Conservation (phyloP, 2,797 vertebrate genomes). For the Hipposideros larvatus region DNA sequence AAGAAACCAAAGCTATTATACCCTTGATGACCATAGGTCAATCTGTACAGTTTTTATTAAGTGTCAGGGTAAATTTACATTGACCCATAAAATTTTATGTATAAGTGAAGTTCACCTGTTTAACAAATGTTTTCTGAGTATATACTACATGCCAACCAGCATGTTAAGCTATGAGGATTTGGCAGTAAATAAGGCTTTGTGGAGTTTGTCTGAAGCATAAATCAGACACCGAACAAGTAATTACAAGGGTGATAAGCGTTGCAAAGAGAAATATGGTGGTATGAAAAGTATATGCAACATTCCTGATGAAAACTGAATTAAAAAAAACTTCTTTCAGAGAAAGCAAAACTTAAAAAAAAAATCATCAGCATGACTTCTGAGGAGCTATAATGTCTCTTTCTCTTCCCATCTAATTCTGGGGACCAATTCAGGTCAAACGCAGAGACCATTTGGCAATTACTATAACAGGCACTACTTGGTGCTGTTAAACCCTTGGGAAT, state of each 20-base stretch:
- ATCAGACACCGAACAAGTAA: neutral
- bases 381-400: neutral
- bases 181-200: neutral
- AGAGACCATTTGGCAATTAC: neutral
- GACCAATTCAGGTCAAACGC: neutral
- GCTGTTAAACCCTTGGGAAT: neutral
- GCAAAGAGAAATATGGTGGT: neutral
- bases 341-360: conserved; percentile 3
- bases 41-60: conserved; percentile 19
- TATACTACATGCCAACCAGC: neutral
- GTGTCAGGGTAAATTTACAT: neutral
- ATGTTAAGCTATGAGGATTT: neutral
- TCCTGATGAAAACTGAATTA: neutral
- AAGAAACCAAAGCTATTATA: neutral
- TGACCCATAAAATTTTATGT: neutral
- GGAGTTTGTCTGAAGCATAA: conserved; percentile 12
- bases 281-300: neutral
- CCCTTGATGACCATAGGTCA: neutral
- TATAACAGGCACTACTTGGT: neutral
- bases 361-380: neutral
- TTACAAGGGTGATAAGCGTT: neutral
- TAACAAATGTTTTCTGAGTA: conserved; percentile 17
- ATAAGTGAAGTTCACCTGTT: neutral
- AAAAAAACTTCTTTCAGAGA: conserved; percentile 20
- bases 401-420: neutral